Evolutionary conservation across 37 sponge, comb jelly and placozoan genomes (phyloP).

Genomic region (Beroe ovata): DNA sequence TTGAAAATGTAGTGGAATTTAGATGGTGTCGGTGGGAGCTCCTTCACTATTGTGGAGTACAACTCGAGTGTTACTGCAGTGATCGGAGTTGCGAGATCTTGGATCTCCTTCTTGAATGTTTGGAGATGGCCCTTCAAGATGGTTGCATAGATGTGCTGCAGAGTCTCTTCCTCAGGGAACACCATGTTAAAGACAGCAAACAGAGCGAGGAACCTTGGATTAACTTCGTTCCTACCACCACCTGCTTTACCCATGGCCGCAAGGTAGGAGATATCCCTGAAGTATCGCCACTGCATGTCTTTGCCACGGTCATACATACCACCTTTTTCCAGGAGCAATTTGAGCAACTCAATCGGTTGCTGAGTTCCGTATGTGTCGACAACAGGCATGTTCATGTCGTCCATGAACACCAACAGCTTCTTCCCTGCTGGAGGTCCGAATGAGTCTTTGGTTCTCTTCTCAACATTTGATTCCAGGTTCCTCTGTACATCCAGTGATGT

Average conservation of each 20-base stretch:
- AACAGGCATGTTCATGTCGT: slow-evolving; percentile 99
- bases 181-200: slow-evolving; percentile 94
- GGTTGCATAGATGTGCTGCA: slow-evolving; percentile 89
- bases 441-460: slow-evolving; percentile 96
- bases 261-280: slow-evolving; percentile 88
- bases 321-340: slow-evolving; percentile 90
- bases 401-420: slow-evolving; percentile 90
- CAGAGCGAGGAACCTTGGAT: slow-evolving; percentile 92
- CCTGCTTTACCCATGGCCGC: slow-evolving; percentile 99
- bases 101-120: slow-evolving; percentile 89
- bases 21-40: slow-evolving; percentile 96
- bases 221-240: slow-evolving; percentile 96
- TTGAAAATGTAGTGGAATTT: slow-evolving; percentile 99
- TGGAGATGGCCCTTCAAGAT: slow-evolving; percentile 87
- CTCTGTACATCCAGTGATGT: slow-evolving; percentile 98
- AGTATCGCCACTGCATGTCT: slow-evolving; percentile 94
- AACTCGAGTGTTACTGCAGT: slow-evolving; percentile 88
- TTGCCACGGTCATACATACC: slow-evolving; percentile 99
- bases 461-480: slow-evolving; percentile 94
- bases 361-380: slow-evolving; percentile 97
- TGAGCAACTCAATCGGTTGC: slow-evolving; percentile 96
- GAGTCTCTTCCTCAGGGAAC: slow-evolving; percentile 89
- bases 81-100: slow-evolving; percentile 75
- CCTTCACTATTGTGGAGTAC: slow-evolving; percentile 83
- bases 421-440: slow-evolving; percentile 98